Evolutionary conservation across 2,113 vertebrate genomes (phyloP).

Genomic region (Gambusia holbrooki): DNA sequence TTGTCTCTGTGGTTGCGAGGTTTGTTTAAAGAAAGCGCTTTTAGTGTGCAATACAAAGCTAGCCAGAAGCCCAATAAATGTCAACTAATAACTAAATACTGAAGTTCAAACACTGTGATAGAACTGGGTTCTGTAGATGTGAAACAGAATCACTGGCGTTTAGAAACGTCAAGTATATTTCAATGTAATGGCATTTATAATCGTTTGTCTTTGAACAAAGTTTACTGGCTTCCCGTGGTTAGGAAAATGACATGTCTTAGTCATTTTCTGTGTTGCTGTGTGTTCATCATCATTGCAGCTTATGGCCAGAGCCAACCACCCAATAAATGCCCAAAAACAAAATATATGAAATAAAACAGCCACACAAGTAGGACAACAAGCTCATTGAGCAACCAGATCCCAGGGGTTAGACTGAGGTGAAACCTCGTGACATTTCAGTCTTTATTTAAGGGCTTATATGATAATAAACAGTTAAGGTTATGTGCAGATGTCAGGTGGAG

Average conservation of each 20-base stretch:
- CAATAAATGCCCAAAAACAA: conserved; percentile 10
- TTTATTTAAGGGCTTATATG: neutral
- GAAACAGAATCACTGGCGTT: neutral
- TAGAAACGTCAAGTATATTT: neutral
- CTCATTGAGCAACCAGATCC: neutral
- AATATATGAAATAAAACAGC: neutral
- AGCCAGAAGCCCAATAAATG: neutral
- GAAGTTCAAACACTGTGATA: neutral
- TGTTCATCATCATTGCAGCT: conserved; percentile 17
- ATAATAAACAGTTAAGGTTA: too few species aligned
- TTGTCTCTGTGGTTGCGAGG: neutral
- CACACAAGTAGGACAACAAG: neutral
- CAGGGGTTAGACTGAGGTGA: neutral
- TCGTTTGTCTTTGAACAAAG: neutral
- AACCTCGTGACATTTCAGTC: too few species aligned
- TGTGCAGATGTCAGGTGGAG: too few species aligned
- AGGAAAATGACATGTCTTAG: conserved; percentile 16
- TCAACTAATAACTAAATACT: neutral
- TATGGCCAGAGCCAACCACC: conserved; percentile 7
- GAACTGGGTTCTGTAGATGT: neutral
- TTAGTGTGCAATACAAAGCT: neutral
- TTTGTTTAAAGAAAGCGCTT: neutral
- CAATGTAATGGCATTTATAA: neutral
- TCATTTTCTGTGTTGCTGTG: conserved; percentile 12
- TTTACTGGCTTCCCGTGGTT: conserved; percentile 5